These are phyloP conservation scores for Anas capensis DNA, from an alignment of 2,797 vertebrate genomes.

Conservation along the genomic window DNA sequence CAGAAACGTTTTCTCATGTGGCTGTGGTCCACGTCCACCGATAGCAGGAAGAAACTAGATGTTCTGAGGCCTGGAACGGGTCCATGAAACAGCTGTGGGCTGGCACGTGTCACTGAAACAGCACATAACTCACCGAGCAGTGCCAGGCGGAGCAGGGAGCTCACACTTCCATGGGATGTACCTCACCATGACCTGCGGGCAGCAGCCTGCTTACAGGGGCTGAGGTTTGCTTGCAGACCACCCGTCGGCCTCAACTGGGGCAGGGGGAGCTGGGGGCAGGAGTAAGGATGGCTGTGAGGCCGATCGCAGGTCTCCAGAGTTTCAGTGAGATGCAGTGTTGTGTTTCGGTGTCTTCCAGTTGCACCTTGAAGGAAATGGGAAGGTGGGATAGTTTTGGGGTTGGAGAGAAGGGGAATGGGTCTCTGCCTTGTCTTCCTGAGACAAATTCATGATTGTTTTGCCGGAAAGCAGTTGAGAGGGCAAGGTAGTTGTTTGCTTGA, in stretches of 20 bases:
- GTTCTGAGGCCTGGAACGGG: not conserved
- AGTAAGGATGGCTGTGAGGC: not conserved
- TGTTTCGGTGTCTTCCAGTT: not conserved
- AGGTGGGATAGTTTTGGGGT: rapidly evolving
- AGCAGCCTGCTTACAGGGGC: rapidly evolving
- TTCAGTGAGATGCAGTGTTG: rapidly evolving
- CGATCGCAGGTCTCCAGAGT: rapidly evolving
- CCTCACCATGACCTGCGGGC: not conserved
- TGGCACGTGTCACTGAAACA: rapidly evolving
- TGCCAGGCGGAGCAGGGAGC: not conserved
- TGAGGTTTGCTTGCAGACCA: not conserved
- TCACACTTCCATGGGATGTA: rapidly evolving
- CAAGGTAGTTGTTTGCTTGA: not conserved
- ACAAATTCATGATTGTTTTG: not conserved
- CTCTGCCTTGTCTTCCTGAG: not conserved
- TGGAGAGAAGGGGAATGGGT: not conserved
- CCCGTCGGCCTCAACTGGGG: not conserved
- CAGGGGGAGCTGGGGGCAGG: too few species aligned
- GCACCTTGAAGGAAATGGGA: rapidly evolving
- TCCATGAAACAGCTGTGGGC: not conserved
- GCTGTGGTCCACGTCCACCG: rapidly evolving
- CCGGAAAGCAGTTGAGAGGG: not conserved
- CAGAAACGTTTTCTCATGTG: not conserved
- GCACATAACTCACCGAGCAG: rapidly evolving
- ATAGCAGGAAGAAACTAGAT: rapidly evolving